Evolutionary conservation across 2,888 invertebrate genomes (phyloP).

Genomic region (Catocala fraxini): DNA sequence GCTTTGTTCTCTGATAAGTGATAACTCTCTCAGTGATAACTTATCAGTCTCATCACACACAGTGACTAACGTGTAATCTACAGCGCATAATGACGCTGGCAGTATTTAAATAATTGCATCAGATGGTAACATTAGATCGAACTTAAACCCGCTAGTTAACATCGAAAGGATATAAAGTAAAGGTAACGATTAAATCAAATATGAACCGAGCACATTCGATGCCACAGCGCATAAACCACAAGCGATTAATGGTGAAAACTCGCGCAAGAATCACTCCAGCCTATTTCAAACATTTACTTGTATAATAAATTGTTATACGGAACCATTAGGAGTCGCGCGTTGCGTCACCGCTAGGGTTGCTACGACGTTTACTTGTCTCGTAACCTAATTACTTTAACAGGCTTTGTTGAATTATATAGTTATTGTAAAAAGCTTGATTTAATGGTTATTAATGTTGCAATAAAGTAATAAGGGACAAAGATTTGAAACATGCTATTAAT

Average conservation of each 20-base stretch:
- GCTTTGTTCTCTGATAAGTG: too few species aligned
- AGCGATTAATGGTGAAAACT: slow-evolving; percentile 16
- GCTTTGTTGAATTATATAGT: too few species aligned
- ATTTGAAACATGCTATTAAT: too few species aligned
- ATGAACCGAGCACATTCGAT: not conserved
- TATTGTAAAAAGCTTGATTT: too few species aligned
- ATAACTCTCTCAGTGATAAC: too few species aligned
- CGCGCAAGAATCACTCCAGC: slow-evolving; percentile 15
- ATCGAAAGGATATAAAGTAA: not conserved
- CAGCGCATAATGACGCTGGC: too few species aligned
- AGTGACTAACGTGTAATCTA: too few species aligned
- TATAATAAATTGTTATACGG: slow-evolving; percentile 40
- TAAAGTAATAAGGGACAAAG: too few species aligned
- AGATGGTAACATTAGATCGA: too few species aligned
- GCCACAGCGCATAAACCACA: slow-evolving; percentile 10
- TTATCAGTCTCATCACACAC: too few species aligned
- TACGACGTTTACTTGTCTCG: not conserved
- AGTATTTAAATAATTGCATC: too few species aligned
- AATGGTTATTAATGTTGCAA: too few species aligned
- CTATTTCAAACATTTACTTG: slow-evolving; percentile 30
- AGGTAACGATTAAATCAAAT: not conserved
- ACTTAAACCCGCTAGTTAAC: not conserved
- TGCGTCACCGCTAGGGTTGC: slow-evolving; percentile 17
- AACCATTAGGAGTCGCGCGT: slow-evolving; percentile 31
- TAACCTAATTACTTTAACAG: not conserved